Percentiles rank a stretch among this genome's conserved stretches.
Conservation (phyloP, 2,113 vertebrate genomes). For the Nicator chloris region DNA sequence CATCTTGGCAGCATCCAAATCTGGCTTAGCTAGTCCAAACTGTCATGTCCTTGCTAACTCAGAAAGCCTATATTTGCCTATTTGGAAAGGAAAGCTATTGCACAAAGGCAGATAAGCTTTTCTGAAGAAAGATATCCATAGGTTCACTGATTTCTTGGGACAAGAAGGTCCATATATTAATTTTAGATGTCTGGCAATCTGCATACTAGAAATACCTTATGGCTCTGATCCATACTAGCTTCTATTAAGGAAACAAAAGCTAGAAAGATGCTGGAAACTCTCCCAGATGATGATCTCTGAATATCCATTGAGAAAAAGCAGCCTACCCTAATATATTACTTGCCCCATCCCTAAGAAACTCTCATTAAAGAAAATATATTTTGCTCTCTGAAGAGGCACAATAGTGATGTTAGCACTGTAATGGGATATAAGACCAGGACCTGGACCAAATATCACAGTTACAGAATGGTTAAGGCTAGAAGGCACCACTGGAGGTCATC, state of each 20-base stretch:
- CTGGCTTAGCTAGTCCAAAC: conserved; percentile 38
- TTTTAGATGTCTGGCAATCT: not conserved
- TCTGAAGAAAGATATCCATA: not conserved
- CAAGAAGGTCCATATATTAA: not conserved
- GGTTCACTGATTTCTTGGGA: not conserved
- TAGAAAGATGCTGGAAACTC: conserved; percentile 35
- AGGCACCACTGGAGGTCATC: not conserved
- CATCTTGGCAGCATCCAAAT: not conserved
- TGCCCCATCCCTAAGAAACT: not conserved
- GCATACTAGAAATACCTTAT: not conserved
- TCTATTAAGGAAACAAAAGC: conserved; percentile 30
- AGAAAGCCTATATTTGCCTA: not conserved
- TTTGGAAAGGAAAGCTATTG: not conserved
- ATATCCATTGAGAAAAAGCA: conserved; percentile 12
- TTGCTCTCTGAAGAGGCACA: not conserved
- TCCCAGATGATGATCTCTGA: conserved; percentile 2
- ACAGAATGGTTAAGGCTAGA: not conserved
- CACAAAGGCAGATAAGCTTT: not conserved
- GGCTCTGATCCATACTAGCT: conserved; percentile 1
- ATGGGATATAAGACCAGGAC: not conserved
- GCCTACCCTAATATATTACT: not conserved
- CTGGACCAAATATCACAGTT: not conserved
- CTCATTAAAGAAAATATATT: not conserved
- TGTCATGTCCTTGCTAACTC: not conserved
- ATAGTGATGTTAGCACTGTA: not conserved